Conservation (phyloP, 2,888 invertebrate genomes). For the Ennomos erosarius region DNA sequence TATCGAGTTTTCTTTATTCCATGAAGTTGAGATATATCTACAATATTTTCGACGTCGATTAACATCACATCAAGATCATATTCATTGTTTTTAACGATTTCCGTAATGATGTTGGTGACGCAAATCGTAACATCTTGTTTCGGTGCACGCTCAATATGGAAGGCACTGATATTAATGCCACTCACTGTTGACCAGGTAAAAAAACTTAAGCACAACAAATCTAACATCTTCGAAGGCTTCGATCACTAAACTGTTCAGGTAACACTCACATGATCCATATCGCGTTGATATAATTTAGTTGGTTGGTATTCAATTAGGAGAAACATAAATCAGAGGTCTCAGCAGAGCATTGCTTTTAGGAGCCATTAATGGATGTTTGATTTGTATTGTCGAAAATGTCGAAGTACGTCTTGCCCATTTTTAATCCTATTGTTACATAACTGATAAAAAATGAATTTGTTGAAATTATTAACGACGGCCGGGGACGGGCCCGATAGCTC, state of each 20-base stretch:
- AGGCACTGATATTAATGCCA: neutral
- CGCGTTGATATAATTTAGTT: neutral
- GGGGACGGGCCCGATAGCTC: too few relatives aligned
- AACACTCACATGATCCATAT: too few relatives aligned
- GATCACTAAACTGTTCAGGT: too few relatives aligned
- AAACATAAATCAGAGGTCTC: slow-evolving; percentile 30
- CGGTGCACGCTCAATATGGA: neutral
- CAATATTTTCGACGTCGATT: slow-evolving; percentile 43
- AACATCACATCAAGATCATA: slow-evolving; percentile 42
- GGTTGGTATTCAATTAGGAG: slow-evolving; percentile 23
- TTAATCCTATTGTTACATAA: slow-evolving; percentile 16
- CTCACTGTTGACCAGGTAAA: slow-evolving; percentile 2
- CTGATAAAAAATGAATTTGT: slow-evolving; percentile 16
- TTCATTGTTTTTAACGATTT: slow-evolving; percentile 27
- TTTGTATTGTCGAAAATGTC: slow-evolving; percentile 12
- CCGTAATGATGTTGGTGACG: slow-evolving; percentile 37
- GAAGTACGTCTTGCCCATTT: too few relatives aligned
- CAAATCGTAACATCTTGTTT: slow-evolving; percentile 33
- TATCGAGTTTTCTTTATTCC: slow-evolving; percentile 40
- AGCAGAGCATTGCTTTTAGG: slow-evolving; percentile 10
- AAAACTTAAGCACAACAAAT: slow-evolving; percentile 4
- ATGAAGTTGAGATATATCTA: slow-evolving; percentile 40
- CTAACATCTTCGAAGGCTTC: slow-evolving; percentile 12
- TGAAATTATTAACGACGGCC: too few relatives aligned
- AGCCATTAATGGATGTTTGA: slow-evolving; percentile 10